These are phyloP conservation scores for Apotomis turbidana DNA, from an alignment of 2,888 invertebrate species.

Conservation along the genomic window DNA sequence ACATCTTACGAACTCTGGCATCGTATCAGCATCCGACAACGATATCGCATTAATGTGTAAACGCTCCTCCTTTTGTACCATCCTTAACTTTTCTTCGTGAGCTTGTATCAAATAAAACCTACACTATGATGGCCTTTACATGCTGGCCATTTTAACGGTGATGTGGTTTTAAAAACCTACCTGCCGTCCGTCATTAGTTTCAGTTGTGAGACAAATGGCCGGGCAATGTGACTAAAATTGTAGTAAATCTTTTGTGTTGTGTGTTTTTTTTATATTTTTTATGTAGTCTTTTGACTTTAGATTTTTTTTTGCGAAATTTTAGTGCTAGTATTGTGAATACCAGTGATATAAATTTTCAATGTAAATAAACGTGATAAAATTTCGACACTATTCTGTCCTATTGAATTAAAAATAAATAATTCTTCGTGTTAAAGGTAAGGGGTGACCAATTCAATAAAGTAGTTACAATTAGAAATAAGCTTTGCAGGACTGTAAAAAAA, in stretches of 20 bases:
- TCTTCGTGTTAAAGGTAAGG: constrained; percentile 28
- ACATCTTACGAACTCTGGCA: no score
- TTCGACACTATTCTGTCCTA: constrained; percentile 47
- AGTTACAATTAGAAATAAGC: no score
- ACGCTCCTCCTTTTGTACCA: no score
- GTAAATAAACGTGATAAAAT: constrained; percentile 47
- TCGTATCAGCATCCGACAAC: no score
- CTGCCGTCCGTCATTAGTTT: constrained; percentile 46
- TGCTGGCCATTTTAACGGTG: constrained; percentile 10
- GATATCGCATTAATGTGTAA: no score
- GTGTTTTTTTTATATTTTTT: constrained; percentile 75
- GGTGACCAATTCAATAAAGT: no score
- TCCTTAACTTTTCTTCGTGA: no score
- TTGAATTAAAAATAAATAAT: constrained; percentile 5
- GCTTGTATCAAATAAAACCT: neutral
- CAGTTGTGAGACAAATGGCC: constrained; percentile 71
- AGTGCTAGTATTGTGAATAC: constrained; percentile 54
- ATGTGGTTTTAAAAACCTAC: constrained; percentile 22
- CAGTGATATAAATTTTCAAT: constrained; percentile 47
- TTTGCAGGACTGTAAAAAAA: no score
- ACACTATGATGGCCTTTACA: neutral
- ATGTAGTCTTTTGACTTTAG: constrained; percentile 77
- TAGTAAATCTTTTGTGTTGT: constrained; percentile 80
- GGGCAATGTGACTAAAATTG: constrained; percentile 81
- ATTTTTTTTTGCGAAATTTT: constrained; percentile 75